Percentiles rank a stretch among this genome's conserved stretches.
Evolutionary conservation across 2,113 vertebrate genomes (phyloP).

Genomic region (Sterna hirundo): DNA sequence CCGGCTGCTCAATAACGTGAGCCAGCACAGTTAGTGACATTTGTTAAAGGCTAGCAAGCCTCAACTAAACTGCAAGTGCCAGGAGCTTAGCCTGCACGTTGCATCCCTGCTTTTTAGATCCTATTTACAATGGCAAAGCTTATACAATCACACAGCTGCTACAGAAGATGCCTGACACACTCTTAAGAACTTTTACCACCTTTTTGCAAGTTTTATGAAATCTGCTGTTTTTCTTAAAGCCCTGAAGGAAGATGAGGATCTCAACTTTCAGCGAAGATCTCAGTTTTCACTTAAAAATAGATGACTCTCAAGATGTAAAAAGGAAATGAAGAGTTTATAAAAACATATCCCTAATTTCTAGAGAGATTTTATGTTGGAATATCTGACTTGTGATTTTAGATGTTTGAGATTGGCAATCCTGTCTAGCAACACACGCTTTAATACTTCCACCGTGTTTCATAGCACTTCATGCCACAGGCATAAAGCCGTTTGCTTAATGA

Average conservation of each 20-base stretch:
- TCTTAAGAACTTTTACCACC: neutral
- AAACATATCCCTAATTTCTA: neutral
- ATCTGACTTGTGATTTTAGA: neutral
- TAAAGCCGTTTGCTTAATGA: conserved; percentile 16
- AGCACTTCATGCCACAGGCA: neutral
- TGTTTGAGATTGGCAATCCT: neutral
- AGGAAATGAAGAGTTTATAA: neutral
- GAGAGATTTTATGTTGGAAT: neutral
- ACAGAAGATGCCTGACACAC: neutral
- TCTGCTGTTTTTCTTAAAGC: neutral
- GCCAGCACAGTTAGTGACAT: neutral
- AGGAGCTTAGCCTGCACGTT: neutral
- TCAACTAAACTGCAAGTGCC: neutral
- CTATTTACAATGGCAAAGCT: neutral
- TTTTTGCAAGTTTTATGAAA: neutral
- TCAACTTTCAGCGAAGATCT: neutral
- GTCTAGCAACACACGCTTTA: neutral
- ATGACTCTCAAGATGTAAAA: neutral
- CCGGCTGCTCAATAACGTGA: neutral
- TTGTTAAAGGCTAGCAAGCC: conserved; percentile 13
- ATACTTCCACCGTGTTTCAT: neutral
- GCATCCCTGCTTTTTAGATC: neutral
- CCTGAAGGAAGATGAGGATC: neutral
- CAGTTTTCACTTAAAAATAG: conserved; percentile 28
- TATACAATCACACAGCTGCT: neutral